These are phyloP conservation scores for Dendrophyllia cribrosa DNA, from an alignment of 64 coral and sea anemone genomes.

Conservation along the genomic window DNA sequence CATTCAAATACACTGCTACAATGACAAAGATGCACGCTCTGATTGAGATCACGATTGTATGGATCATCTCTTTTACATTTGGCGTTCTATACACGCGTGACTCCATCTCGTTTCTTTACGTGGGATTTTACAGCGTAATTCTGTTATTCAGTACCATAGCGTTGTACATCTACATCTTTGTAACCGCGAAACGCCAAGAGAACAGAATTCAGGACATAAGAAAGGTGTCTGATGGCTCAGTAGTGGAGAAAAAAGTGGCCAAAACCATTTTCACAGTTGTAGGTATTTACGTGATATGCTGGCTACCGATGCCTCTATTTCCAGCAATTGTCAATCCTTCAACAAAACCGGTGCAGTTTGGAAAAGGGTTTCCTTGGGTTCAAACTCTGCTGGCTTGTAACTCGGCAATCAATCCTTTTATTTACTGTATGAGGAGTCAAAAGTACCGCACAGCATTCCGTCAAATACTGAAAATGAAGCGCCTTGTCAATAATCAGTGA, in stretches of 20 bases:
- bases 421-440: slow-evolving; percentile 18
- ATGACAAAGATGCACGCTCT: not conserved
- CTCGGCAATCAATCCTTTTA: slow-evolving; percentile 30
- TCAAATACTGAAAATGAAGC: not conserved
- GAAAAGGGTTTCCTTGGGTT: not conserved
- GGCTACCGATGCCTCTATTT: slow-evolving; percentile 13
- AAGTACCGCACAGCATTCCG: slow-evolving; percentile 23
- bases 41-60: not conserved
- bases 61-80: slow-evolving; percentile 11
- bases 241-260: slow-evolving; percentile 14
- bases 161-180: slow-evolving; percentile 40
- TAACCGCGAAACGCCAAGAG: slow-evolving; percentile 12
- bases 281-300: slow-evolving; percentile 5
- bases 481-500: no score
- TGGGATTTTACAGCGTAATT: not conserved
- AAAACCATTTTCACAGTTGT: slow-evolving; percentile 48
- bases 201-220: slow-evolving; percentile 13
- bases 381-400: slow-evolving; percentile 1
- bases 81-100: not conserved
- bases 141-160: not conserved
- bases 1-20: slow-evolving; percentile 9
- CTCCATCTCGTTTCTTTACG: not conserved
- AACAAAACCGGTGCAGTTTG: not conserved
- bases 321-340: slow-evolving; percentile 2
- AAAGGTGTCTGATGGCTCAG: not conserved